A percentile compares a stretch with the other conserved stretches of the same genome.
Evolutionary conservation across 2,888 invertebrate genomes (phyloP).

Genomic region (Pristionchus mayeri): DNA sequence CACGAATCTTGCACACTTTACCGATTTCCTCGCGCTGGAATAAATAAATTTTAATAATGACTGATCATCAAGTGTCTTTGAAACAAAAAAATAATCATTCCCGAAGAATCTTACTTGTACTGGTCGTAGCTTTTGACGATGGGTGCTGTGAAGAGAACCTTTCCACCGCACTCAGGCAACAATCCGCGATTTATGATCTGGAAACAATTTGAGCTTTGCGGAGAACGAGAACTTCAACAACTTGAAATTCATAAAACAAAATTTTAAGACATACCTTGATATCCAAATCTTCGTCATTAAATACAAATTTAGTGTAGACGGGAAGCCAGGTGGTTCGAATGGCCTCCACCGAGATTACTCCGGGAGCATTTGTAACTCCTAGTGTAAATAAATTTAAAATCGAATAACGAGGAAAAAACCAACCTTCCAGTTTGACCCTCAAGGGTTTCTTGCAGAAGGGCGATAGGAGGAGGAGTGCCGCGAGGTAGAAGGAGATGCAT

Average conservation of each 20-base stretch:
- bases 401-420: not conserved
- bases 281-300: slow-evolving; percentile 91
- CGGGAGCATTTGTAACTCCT: slow-evolving; percentile 70
- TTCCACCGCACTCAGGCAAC: slow-evolving; percentile 92
- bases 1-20: slow-evolving; percentile 93
- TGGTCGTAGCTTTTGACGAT: slow-evolving; percentile 87
- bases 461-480: slow-evolving; percentile 89
- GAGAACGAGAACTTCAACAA: too few species aligned
- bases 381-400: not conserved
- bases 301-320: slow-evolving; percentile 87
- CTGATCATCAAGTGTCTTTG: not conserved
- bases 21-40: slow-evolving; percentile 83
- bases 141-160: slow-evolving; percentile 91
- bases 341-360: slow-evolving; percentile 82
- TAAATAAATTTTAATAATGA: not conserved
- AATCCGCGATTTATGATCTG: slow-evolving; percentile 83
- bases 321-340: slow-evolving; percentile 87
- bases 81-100: not conserved
- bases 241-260: not conserved
- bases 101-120: slow-evolving; percentile 80
- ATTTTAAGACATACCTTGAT: slow-evolving; percentile 84
- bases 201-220: slow-evolving; percentile 22
- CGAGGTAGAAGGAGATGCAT: slow-evolving; percentile 90
- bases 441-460: slow-evolving; percentile 94
- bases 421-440: slow-evolving; percentile 86